Conservation (phyloP, 2,797 vertebrate genomes). For the Enteromius unitaeniatus region DNA sequence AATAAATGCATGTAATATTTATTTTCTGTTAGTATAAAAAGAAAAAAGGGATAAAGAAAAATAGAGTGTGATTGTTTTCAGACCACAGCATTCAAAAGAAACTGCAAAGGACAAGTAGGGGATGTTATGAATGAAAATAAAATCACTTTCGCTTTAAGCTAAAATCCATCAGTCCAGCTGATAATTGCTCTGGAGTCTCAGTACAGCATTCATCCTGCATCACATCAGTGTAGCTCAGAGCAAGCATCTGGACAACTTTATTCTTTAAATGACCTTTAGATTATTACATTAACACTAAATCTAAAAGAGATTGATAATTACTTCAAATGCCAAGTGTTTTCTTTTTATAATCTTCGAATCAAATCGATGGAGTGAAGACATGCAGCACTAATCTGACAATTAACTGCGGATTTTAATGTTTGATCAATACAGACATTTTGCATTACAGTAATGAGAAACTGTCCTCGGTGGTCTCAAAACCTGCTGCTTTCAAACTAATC, state of each 20-base stretch:
- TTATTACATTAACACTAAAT: constrained; percentile 59
- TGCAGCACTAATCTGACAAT: background rate
- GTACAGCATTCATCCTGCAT: constrained; percentile 47
- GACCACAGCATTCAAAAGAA: background rate
- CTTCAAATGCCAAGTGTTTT: constrained; percentile 45
- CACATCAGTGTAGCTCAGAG: constrained; percentile 43
- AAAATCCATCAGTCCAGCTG: constrained; percentile 64
- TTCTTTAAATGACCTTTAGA: constrained; percentile 50
- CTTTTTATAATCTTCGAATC: constrained; percentile 24
- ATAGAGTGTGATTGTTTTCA: background rate
- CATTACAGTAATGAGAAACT: background rate
- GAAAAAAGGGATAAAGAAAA: background rate
- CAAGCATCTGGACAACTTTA: constrained; percentile 29
- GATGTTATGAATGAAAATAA: constrained; percentile 39
- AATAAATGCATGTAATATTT: background rate
- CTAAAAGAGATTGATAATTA: constrained; percentile 50
- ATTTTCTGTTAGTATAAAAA: background rate
- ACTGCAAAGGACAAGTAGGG: background rate
- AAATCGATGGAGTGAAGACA: constrained; percentile 33
- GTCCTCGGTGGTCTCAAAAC: background rate
- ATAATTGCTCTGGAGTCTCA: constrained; percentile 60
- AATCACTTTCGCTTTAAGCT: constrained; percentile 62
- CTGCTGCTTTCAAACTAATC: background rate
- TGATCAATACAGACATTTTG: background rate
- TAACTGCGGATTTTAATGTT: background rate